Evolutionary conservation across 2,113 vertebrate species (phyloP).

Genomic region (Dryoscopus gambensis): DNA sequence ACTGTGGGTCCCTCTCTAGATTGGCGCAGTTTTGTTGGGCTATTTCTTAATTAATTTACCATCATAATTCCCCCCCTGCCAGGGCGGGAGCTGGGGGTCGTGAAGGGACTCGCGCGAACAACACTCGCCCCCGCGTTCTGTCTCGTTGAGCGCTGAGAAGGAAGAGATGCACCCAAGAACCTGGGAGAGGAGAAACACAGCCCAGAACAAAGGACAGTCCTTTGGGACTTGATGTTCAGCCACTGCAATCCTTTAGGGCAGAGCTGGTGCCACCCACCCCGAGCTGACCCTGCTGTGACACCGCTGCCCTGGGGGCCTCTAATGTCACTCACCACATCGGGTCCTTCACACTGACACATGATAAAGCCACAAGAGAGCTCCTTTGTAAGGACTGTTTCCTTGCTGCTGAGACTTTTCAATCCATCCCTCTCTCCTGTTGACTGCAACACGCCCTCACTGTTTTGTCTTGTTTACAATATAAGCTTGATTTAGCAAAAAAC

Average conservation of each 20-base stretch:
- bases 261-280: neutral
- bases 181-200: constrained; percentile 13
- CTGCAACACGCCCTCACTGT: constrained; percentile 57
- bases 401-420: constrained; percentile 49
- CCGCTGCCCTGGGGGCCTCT: neutral
- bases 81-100: neutral
- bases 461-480: constrained; percentile 71
- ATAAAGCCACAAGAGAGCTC: constrained; percentile 38
- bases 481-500: constrained; percentile 58
- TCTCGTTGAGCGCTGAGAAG: neutral
- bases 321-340: neutral
- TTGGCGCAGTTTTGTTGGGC: neutral
- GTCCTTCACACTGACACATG: constrained; percentile 17
- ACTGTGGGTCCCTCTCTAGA: neutral
- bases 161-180: neutral
- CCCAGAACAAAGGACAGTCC: constrained; percentile 46
- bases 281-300: neutral
- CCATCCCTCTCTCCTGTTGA: constrained; percentile 31
- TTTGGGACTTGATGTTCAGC: constrained; percentile 38
- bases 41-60: neutral
- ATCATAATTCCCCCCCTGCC: neutral
- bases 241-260: neutral
- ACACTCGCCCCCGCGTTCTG: neutral
- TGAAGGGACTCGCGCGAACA: neutral
- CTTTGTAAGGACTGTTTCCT: constrained; percentile 52